Percentiles rank a stretch among this genome's conserved stretches.
Evolutionary conservation across 2,797 vertebrate species (phyloP).

Genomic region (Crypturellus tataupa): DNA sequence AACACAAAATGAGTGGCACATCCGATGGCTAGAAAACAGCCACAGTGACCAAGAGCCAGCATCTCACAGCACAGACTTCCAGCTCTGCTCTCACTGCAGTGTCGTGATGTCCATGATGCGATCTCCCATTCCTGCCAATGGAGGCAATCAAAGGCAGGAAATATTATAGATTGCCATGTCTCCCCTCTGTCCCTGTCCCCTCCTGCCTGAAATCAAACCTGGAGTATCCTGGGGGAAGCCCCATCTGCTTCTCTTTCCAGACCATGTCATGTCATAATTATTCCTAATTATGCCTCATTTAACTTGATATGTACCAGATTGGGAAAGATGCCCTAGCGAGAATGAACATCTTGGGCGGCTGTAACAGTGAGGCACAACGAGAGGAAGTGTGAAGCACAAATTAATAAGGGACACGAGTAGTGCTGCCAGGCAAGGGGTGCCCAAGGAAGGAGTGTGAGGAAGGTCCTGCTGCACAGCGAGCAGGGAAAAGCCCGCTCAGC

Average conservation of each 20-base stretch:
- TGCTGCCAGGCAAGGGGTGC: background rate
- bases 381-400: background rate
- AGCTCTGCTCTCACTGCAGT: background rate
- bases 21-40: background rate
- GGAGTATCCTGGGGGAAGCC: slow-evolving; percentile 56
- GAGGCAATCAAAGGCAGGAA: background rate
- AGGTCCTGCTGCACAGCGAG: background rate
- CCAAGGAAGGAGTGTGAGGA: background rate
- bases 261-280: slow-evolving; percentile 75
- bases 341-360: slow-evolving; percentile 24
- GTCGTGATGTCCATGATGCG: background rate
- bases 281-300: slow-evolving; percentile 76
- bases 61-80: background rate
- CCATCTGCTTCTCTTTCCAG: slow-evolving; percentile 77
- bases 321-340: slow-evolving; percentile 52
- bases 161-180: background rate
- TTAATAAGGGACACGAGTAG: background rate
- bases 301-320: slow-evolving; percentile 62
- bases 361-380: background rate
- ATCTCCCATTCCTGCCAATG: background rate
- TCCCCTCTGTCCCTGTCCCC: background rate
- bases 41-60: background rate
- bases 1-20: background rate
- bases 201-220: slow-evolving; percentile 54
- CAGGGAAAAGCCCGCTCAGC: too few species aligned